A percentile compares a stretch with the other conserved stretches of the same genome.
phyloP scores from a whole-genome alignment of 2,113 vertebrate species.

The Felis catus region F.catus_Fca126_mat1.0 CM031418.1:38560501-38561000 shows the following conservation, averaged over 20 bases:
- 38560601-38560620: neutral
- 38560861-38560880: neutral
- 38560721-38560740: neutral
- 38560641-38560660: neutral
- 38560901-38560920: neutral
- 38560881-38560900: neutral
- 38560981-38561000: fast-evolving
- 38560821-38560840: neutral
- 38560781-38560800: neutral
- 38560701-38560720: neutral
- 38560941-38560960: neutral
- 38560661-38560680: neutral
- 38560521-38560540: neutral
- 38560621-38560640: neutral
- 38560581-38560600: neutral
- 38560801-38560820: neutral
- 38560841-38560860: neutral
- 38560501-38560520: neutral
- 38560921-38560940: neutral
- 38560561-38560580: neutral
- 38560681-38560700: neutral
- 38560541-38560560: neutral
- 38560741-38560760: neutral
- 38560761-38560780: neutral
- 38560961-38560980: neutral